Base-by-base conservation (phyloP, 2,113 vertebrate genomes). In the Clarias batrachus region DNA sequence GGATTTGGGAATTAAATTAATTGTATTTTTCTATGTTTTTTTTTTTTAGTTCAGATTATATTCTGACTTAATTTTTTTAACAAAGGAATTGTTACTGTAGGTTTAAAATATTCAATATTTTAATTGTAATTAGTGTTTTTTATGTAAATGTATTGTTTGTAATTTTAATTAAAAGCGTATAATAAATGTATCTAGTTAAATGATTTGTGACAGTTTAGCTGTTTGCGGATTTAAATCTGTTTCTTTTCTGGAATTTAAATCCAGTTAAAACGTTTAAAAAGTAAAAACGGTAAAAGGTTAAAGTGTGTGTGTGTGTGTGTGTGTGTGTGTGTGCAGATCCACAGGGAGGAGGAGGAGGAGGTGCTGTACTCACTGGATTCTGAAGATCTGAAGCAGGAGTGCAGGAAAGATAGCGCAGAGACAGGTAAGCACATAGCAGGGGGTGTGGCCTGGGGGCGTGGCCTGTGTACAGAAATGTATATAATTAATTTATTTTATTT, bases 291-390 rank as follows among this genome's bases (percentile, higher is more conserved):
- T 41, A 48, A 48, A 48, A 48, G 7, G 7, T 48, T 48, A 48
- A 48, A 37, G 33, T 37, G 4, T 41, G 41, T 41, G 41, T 41
- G 41, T 41, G 41, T 48, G 41, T 48, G 41, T 48, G 4, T 48
- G 41, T 48, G 48, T 48, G 48, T 48, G 48, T 48, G 48, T 54
- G 57, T 82, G 74, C 80, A 94, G 94, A 93, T 94, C 90, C 93
- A 93, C 85, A 89, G 91, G 84, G 92, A 93, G 74, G 88, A 37
- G 0, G 91, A 37, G 73, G 87, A 77, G 25, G 71, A 74, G 37
- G 74, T 90, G 13, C 90, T 91, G 79, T 92, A 63, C 78, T 86
- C 91, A 59, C 66, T 82, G 52, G 87, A 91, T 21, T 63, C 89
- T 56, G 85, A 37, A 54, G 27, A 68, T 4, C 74, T 88, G 83